Evolutionary conservation across 2,888 invertebrate genomes (phyloP), one percentile per base, ranked within the genome.

Genomic region (Conus canariensis): DNA sequence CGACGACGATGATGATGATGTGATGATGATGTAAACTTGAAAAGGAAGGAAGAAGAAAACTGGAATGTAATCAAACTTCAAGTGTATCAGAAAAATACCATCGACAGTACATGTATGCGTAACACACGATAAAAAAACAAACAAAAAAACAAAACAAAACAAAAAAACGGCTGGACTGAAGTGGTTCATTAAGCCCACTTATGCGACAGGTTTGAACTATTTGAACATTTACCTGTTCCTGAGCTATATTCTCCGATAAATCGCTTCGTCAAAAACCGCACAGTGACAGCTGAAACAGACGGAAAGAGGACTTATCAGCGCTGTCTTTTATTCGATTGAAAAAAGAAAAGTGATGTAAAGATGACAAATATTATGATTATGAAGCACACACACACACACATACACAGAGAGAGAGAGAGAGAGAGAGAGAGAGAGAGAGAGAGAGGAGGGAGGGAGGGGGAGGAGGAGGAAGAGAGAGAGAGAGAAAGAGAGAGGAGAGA

Each of bases 221-320:
- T 45, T 45, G 45, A 45, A 80, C 0, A 6, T 93, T 93, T 91
- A 95, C 95, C 95, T 91, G 93, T 92, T 67, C 94, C 94, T 0
- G 95, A 95, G 88, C 94, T 94, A 92, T 95, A 95, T 90, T 95
- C 95, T 8, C 95, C 95, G 30, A 95, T 95, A 89, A 94, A 95
- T 60, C 95, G 90, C 88, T 93, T 92, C 1, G 95, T 95, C 30
- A 95, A 89, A 87, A 94, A 94, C 25, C 95, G 91, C 56, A 95
- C 95, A 1, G 94, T 94, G 30, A 95, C 91, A 19, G 95, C 95
- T 95, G 93, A 77, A 94, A 93, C 74, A 91, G 83, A 91, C 0
- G 64, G 19, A 19, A n/a, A 70, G 10, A 70, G 8, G 1, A 74
- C 9, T 74, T 14, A 16, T 64, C 10, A 64, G 16, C 10, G 16